Evolutionary conservation across 1,140 invertebrate genomes (phyloP), one percentile per base, ranked within the genome.

Genomic region (Nixonia krombeini): DNA sequence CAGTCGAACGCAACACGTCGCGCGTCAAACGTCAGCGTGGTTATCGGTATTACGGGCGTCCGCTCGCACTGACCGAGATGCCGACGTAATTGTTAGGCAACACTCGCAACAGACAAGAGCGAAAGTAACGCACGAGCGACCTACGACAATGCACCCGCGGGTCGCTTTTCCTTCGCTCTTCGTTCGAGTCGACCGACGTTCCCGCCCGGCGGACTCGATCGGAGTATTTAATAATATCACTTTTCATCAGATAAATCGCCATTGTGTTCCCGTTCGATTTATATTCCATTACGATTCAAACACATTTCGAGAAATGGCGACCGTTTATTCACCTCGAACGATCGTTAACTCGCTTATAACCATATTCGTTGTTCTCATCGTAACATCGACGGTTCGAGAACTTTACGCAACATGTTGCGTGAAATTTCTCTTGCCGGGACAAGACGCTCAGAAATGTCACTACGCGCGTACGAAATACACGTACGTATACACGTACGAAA

Each of bases 61-160:
- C 68, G 70, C 49, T 72, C 63, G 42, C 45, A 53, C 46, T 70
- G 67, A 63, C 62, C 71, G 67, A 70, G 62, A 66, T 67, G 62
- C 49, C 51, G 55, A 52, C 61, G 65, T 76, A 75, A 76, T 76
- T 72, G 52, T 76, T 73, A 65, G 52, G 53, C 73, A 77, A 77
- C 63, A 55, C 67, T 21, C 44, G 53, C 40, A 44, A 42, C 28
- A 31, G 46, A 44, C 56, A 50, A 42, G 10, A 41, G 72, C 65
- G 74, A 76, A 78, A 78, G 74, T 74, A 62, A 72, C 63, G 66
- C 69, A 50, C 42, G 64, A 66, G 58, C 67, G 55, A 73, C 67
- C 53, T 55, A 57, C 46, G 63, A 69, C 63, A 73, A 73, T 61
- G 71, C 57, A 51, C 65, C 61, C 61, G n/a, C n/a, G n/a, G 67